phyloP scores from a whole-genome alignment of 2,888 invertebrate genomes.

The Erebia palarica region DNA sequence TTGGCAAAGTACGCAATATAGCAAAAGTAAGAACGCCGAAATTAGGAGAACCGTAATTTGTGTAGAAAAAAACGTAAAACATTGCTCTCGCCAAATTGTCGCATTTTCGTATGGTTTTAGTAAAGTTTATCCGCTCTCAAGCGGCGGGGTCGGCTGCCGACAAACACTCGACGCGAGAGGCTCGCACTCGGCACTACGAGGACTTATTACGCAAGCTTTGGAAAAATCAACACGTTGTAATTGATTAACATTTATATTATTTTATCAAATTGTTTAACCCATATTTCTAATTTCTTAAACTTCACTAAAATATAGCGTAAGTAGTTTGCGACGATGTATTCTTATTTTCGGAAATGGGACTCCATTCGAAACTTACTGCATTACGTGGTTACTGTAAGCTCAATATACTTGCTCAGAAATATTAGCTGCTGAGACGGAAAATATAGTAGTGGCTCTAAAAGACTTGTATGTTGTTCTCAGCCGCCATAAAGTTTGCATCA shows the following conservation, averaged over 20 bases:
- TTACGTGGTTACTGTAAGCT: no score
- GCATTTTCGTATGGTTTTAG: slow-evolving; percentile 27
- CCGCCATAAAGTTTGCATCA: no score
- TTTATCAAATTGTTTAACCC: background rate
- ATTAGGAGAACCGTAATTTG: background rate
- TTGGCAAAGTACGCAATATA: background rate
- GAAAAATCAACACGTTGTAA: slow-evolving; percentile 32
- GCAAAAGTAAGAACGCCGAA: background rate
- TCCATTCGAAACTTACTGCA: no score
- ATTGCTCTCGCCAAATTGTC: slow-evolving; percentile 12
- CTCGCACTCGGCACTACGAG: slow-evolving; percentile 32
- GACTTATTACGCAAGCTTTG: slow-evolving; percentile 33
- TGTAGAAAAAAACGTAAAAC: background rate
- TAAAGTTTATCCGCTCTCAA: slow-evolving; percentile 31
- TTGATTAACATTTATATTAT: slow-evolving; percentile 10
- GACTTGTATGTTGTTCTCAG: no score
- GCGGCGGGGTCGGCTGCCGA: slow-evolving; percentile 26
- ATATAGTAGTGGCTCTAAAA: no score
- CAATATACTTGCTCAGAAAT: no score
- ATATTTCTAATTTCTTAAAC: background rate
- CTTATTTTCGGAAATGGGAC: no score
- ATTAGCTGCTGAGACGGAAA: no score
- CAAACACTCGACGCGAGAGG: slow-evolving; percentile 36
- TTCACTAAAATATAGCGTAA: no score
- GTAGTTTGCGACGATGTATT: no score